Conservation (phyloP, 2,113 vertebrate genomes). For the Thalassarche chlororhynchos region DNA sequence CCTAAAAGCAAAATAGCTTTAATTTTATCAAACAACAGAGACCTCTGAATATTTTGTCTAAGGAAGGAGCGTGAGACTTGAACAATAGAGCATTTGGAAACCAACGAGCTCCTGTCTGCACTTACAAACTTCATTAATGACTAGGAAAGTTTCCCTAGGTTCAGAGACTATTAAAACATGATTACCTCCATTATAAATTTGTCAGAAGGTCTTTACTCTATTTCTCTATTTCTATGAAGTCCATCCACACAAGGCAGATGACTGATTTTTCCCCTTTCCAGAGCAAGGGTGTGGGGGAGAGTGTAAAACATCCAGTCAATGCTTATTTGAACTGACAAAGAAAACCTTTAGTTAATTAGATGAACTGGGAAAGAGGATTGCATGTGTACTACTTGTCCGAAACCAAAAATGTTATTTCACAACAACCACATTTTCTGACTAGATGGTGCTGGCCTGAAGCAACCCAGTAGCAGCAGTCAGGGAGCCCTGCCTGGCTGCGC, state of each 20-base stretch:
- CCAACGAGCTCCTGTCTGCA: background rate
- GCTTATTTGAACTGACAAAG: background rate
- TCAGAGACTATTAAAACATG: background rate
- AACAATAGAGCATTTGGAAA: background rate
- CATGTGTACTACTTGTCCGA: background rate
- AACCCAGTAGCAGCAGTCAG: rapidly evolving
- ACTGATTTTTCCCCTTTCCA: background rate
- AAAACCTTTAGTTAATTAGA: background rate
- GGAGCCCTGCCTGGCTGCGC: rapidly evolving
- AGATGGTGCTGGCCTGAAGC: rapidly evolving
- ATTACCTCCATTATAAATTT: background rate
- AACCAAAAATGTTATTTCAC: background rate
- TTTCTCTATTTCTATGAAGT: background rate
- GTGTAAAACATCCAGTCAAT: background rate
- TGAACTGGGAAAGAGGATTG: background rate
- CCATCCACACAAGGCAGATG: background rate
- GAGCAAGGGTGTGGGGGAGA: rapidly evolving
- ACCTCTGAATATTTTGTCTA: background rate
- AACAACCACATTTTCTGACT: rapidly evolving
- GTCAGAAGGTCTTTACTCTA: background rate
- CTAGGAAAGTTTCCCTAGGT: background rate
- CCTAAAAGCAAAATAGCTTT: background rate
- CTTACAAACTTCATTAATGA: background rate
- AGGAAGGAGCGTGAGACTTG: background rate
- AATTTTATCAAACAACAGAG: background rate